Evolutionary conservation across 2,888 invertebrate genomes (phyloP).

Genomic region (Lutraria lutraria): DNA sequence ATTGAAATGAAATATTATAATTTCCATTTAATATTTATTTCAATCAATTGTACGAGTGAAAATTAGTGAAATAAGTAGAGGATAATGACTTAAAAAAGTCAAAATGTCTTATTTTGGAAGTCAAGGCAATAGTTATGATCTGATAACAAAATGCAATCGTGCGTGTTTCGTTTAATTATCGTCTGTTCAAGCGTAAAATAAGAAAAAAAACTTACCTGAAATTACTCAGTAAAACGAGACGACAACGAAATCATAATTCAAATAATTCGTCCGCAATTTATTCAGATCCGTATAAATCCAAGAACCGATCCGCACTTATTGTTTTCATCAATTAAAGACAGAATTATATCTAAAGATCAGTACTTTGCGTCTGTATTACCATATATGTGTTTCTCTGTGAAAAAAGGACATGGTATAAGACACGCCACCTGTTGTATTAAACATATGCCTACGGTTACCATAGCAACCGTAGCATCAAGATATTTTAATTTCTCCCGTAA

Average conservation of each 20-base stretch:
- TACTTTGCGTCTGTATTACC: not conserved
- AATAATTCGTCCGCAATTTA: not conserved
- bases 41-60: too few species aligned
- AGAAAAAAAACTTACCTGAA: not conserved
- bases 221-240: not conserved
- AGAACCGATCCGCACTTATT: not conserved
- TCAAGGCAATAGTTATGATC: too few species aligned
- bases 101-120: too few species aligned
- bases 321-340: not conserved
- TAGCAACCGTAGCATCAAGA: slow-evolving; percentile 34
- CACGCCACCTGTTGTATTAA: slow-evolving; percentile 36
- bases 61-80: too few species aligned
- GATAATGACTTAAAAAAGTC: too few species aligned
- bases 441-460: slow-evolving; percentile 34
- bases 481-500: slow-evolving; percentile 51
- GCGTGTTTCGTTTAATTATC: too few species aligned
- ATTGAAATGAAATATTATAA: too few species aligned
- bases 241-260: slow-evolving; percentile 15
- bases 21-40: too few species aligned
- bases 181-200: too few species aligned
- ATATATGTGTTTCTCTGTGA: not conserved
- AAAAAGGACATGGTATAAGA: slow-evolving; percentile 19
- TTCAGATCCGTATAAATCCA: slow-evolving; percentile 2
- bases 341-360: not conserved
- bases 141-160: too few species aligned